phyloP scores from a whole-genome alignment of 2,888 invertebrate species.

The Drosophila quinaria region DNA sequence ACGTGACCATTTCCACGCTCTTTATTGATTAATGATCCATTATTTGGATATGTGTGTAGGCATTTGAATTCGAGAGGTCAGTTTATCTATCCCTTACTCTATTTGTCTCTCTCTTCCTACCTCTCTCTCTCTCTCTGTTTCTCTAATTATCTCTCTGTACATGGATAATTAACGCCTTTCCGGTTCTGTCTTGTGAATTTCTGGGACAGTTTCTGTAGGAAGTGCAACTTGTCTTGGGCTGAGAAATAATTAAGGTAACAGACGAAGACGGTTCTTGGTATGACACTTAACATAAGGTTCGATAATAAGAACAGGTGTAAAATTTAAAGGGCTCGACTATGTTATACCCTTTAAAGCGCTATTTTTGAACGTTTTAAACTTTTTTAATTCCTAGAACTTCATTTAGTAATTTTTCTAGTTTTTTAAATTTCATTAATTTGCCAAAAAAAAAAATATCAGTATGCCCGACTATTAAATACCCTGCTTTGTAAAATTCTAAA shows the following conservation, averaged over 20 bases:
- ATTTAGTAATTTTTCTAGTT: not conserved
- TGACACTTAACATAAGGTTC: not conserved
- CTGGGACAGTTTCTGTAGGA: slow-evolving; percentile 5
- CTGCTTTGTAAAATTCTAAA: no score
- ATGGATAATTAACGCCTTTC: slow-evolving; percentile 74
- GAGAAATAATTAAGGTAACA: not conserved
- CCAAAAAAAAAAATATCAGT: not conserved
- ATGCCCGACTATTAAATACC: no score
- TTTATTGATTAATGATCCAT: slow-evolving; percentile 84
- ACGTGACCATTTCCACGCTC: slow-evolving; percentile 59
- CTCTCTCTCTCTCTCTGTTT: not conserved
- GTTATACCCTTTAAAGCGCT: not conserved
- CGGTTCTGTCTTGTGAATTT: slow-evolving; percentile 52
- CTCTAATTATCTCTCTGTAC: slow-evolving; percentile 15
- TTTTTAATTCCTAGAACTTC: not conserved
- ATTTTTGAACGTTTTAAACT: no score
- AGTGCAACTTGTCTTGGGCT: slow-evolving; percentile 11
- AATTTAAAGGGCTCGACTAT: not conserved
- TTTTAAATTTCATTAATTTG: not conserved
- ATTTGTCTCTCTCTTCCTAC: no score
- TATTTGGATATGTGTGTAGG: slow-evolving; percentile 48
- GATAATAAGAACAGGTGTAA: not conserved
- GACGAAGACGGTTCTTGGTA: not conserved
- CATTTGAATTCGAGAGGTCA: not conserved
- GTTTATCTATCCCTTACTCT: not conserved